phyloP scores from a whole-genome alignment of 2,888 invertebrate species.

The Polia nebulosa region DNA sequence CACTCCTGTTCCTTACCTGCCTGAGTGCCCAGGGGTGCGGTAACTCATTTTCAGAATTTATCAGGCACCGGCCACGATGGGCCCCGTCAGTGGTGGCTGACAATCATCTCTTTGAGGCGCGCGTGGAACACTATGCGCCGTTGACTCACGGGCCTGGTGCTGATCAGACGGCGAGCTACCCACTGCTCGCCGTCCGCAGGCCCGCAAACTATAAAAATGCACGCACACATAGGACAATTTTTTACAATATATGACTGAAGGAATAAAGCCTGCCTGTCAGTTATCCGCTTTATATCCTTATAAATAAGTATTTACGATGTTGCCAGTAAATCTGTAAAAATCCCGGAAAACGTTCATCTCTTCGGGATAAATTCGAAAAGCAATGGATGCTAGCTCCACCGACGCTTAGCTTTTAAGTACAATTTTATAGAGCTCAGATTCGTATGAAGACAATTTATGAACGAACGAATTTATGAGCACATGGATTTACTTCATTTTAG shows the following conservation, averaged over 20 bases:
- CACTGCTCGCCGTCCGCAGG: too few species aligned
- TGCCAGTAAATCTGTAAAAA: constrained; percentile 55
- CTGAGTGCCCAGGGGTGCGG: too few species aligned
- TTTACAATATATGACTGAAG: constrained; percentile 20
- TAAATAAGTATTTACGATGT: constrained; percentile 54
- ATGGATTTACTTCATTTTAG: constrained; percentile 28
- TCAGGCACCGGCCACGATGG: too few species aligned
- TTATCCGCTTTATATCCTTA: constrained; percentile 43
- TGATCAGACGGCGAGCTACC: too few species aligned
- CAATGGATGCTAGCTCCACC: constrained; percentile 34
- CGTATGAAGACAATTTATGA: constrained; percentile 45
- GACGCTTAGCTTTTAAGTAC: constrained; percentile 40
- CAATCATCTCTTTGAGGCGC: too few species aligned
- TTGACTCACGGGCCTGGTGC: too few species aligned
- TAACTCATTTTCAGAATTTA: too few species aligned
- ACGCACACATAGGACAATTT: background rate
- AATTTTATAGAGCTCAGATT: constrained; percentile 51
- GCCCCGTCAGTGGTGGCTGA: too few species aligned
- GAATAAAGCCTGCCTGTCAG: constrained; percentile 38
- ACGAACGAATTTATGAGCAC: constrained; percentile 31
- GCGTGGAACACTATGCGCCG: too few species aligned
- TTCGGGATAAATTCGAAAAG: constrained; percentile 46
- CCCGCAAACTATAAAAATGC: constrained; percentile 15
- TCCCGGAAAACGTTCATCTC: constrained; percentile 46
- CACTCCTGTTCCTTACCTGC: too few species aligned